Percentiles rank a stretch among this genome's conserved stretches.
Conservation (phyloP, 2,888 invertebrate species). For the Tiphia femorata region DNA sequence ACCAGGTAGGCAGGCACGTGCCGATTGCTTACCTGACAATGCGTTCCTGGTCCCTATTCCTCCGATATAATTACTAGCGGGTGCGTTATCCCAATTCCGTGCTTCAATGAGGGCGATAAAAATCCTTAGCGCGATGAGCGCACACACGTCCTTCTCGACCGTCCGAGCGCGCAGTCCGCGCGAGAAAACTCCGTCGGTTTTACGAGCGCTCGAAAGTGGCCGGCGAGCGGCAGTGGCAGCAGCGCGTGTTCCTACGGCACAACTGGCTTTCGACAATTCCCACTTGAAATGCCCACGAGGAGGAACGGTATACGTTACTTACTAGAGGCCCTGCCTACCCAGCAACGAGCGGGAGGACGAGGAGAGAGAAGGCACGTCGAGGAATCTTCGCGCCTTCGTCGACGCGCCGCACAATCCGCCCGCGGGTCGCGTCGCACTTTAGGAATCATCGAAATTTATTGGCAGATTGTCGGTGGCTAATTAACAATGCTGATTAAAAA, state of each 20-base stretch:
- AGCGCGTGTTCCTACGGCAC: constrained; percentile 52
- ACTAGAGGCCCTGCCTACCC: constrained; percentile 35
- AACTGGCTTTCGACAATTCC: constrained; percentile 61
- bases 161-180: background rate
- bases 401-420: too few species aligned
- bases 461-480: too few species aligned
- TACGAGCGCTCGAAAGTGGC: constrained; percentile 45
- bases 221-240: constrained; percentile 41
- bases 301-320: constrained; percentile 56
- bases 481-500: too few species aligned
- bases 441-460: too few species aligned
- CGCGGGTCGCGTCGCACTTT: too few species aligned
- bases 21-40: background rate
- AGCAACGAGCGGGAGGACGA: constrained; percentile 37
- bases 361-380: constrained; percentile 32
- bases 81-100: too few species aligned
- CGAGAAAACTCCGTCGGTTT: constrained; percentile 38
- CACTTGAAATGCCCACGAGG: constrained; percentile 60
- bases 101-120: too few species aligned
- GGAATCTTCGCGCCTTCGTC: constrained; percentile 50
- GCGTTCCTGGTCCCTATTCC: too few species aligned
- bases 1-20: background rate
- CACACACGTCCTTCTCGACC: too few species aligned
- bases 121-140: too few species aligned
- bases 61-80: too few species aligned